Evolutionary conservation across 1,140 invertebrate species (phyloP).

Genomic region (Acromyrmex echinatior): DNA sequence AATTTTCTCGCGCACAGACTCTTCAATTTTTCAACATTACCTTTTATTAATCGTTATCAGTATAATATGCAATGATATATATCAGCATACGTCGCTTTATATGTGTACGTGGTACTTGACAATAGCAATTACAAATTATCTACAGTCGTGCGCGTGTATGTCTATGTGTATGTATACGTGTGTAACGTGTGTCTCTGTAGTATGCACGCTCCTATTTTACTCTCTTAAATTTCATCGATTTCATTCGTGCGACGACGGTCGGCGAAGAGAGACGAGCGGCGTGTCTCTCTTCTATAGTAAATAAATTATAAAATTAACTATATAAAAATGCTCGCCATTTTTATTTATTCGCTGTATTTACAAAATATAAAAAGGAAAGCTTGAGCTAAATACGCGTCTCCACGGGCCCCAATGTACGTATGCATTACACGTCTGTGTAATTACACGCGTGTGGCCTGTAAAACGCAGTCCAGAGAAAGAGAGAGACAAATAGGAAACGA

Average conservation of each 20-base stretch:
- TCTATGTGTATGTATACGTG: constrained; percentile 63
- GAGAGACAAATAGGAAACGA: constrained; percentile 16
- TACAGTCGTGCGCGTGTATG: constrained; percentile 80
- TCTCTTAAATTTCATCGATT: constrained; percentile 32
- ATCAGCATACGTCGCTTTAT: constrained; percentile 72
- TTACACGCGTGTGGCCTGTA: constrained; percentile 19
- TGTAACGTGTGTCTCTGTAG: constrained; percentile 49
- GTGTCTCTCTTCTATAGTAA: constrained; percentile 80
- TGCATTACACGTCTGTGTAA: neutral
- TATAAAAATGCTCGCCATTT: constrained; percentile 82
- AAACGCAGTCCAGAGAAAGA: constrained; percentile 41
- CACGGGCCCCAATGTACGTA: neutral
- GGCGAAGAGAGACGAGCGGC: constrained; percentile 67
- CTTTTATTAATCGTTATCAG: constrained; percentile 85
- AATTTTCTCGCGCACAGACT: neutral
- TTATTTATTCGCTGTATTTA: constrained; percentile 81
- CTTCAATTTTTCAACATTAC: constrained; percentile 83
- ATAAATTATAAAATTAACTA: constrained; percentile 84
- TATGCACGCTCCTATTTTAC: constrained; percentile 59
- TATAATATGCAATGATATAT: constrained; percentile 84
- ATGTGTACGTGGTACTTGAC: constrained; percentile 83
- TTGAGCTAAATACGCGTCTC: constrained; percentile 69
- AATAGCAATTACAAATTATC: constrained; percentile 86
- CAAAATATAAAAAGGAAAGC: constrained; percentile 77
- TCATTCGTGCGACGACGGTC: neutral